These are phyloP conservation scores for Steatornis caripensis DNA, from an alignment of 2,113 vertebrate species.

Conservation along the genomic window DNA sequence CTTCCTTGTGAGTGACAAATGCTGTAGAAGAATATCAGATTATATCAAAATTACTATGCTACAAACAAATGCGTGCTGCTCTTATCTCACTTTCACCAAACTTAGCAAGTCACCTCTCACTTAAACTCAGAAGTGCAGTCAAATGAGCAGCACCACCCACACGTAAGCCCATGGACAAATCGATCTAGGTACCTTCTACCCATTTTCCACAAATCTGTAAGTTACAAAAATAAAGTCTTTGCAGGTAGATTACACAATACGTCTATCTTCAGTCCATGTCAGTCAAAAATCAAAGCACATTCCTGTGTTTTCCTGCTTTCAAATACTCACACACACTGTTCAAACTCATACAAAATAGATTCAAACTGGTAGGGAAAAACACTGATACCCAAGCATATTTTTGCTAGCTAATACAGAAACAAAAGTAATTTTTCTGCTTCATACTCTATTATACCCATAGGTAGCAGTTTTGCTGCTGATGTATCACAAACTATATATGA, in stretches of 20 bases:
- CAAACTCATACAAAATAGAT: neutral
- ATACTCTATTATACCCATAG: neutral
- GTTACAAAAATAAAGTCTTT: neutral
- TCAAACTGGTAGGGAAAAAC: neutral
- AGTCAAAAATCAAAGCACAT: neutral
- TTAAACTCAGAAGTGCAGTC: neutral
- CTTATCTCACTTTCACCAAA: neutral
- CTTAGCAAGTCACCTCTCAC: neutral
- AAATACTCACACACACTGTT: neutral
- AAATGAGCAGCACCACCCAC: neutral
- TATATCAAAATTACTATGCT: neutral
- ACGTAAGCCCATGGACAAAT: neutral
- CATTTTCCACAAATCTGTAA: neutral
- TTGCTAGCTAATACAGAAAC: neutral
- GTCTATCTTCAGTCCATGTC: neutral
- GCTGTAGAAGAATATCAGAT: neutral
- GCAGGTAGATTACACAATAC: neutral
- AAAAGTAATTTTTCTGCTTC: neutral
- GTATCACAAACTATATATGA: neutral
- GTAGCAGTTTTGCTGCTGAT: neutral
- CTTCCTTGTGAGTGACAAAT: neutral
- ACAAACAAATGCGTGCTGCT: neutral
- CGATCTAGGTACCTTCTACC: neutral
- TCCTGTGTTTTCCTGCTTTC: neutral
- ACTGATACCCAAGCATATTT: neutral